Conservation (phyloP, 2,888 invertebrate genomes). For the Baronia brevicornis region DNA sequence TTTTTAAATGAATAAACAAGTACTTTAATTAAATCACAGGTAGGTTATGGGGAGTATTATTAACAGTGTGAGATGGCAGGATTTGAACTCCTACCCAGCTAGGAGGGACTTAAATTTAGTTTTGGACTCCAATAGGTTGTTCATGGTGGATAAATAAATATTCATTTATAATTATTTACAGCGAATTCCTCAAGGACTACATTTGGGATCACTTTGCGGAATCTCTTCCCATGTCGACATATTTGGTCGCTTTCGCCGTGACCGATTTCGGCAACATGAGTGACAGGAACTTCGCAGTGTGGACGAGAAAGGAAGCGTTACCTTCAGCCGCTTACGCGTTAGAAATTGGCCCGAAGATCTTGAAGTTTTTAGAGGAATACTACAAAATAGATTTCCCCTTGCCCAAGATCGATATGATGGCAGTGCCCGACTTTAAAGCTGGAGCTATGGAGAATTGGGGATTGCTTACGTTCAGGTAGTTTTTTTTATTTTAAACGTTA, state of each 20-base stretch:
- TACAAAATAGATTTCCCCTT: constrained; percentile 86
- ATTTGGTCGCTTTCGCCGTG: constrained; percentile 89
- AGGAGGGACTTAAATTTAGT: too few relatives aligned
- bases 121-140: too few relatives aligned
- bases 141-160: constrained; percentile 16
- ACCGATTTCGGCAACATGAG: constrained; percentile 81
- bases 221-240: constrained; percentile 92
- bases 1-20: too few relatives aligned
- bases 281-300: constrained; percentile 78
- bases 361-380: constrained; percentile 82
- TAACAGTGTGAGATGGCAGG: not conserved
- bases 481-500: constrained; percentile 2
- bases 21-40: too few relatives aligned
- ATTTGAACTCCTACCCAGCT: not conserved
- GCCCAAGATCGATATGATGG: constrained; percentile 94
- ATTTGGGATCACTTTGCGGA: constrained; percentile 86
- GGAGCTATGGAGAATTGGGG: constrained; percentile 96
- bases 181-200: constrained; percentile 76
- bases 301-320: constrained; percentile 82
- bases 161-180: too few relatives aligned
- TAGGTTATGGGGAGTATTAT: too few relatives aligned
- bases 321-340: constrained; percentile 84
- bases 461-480: constrained; percentile 81
- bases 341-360: constrained; percentile 82
- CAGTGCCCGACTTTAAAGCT: constrained; percentile 91